Conservation (phyloP, 2,888 invertebrate genomes). For the Pomacea canaliculata region DNA sequence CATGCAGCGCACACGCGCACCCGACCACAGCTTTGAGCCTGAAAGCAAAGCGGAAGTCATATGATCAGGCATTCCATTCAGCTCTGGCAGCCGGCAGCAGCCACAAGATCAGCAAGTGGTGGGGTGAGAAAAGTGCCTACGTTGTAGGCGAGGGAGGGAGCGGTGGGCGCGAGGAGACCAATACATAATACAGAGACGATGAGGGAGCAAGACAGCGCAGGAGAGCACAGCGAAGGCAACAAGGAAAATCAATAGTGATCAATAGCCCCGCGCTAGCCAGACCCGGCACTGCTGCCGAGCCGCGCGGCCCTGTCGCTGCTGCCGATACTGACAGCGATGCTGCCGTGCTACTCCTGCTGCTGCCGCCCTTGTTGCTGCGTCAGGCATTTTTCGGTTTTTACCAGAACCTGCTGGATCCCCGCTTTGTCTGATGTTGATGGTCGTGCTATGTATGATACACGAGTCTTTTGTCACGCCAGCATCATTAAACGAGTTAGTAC, state of each 20-base stretch:
- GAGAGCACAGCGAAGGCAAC: background rate
- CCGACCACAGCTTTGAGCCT: no score
- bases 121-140: background rate
- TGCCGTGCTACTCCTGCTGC: background rate
- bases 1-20: no score
- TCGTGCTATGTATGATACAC: no score
- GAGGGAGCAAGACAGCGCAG: background rate
- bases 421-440: no score
- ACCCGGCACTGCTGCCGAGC: no score
- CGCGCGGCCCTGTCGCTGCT: slow-evolving; percentile 1
- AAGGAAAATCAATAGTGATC: no score
- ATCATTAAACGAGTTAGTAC: no score
- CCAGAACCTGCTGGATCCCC: background rate
- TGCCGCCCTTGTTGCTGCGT: slow-evolving; percentile 8
- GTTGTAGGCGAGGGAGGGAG: background rate
- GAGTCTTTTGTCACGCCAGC: no score
- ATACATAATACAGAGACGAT: background rate
- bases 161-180: background rate
- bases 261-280: no score
- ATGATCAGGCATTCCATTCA: no score
- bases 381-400: slow-evolving; percentile 3
- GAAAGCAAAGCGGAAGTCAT: no score
- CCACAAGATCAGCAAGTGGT: background rate
- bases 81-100: no score
- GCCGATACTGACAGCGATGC: background rate